Conservation (phyloP, 2,888 invertebrate species). For the Papilio elwesi region DNA sequence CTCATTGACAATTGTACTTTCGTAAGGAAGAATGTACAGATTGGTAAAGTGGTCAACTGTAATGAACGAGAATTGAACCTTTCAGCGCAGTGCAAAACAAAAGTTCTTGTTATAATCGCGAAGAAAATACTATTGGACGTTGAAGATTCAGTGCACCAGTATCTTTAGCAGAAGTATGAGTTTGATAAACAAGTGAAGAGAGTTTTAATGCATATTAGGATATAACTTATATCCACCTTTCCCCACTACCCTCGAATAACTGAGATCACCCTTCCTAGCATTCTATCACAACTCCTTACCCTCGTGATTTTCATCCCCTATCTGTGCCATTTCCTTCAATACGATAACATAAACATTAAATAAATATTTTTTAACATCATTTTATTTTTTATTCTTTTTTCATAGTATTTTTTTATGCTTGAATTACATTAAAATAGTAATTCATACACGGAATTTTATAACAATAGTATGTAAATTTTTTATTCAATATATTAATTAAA, state of each 20-base stretch:
- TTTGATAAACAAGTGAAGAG: too few species aligned
- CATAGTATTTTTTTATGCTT: too few species aligned
- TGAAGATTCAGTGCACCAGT: too few species aligned
- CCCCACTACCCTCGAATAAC: neutral
- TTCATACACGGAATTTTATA: too few species aligned
- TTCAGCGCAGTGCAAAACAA: neutral
- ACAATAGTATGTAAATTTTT: too few species aligned
- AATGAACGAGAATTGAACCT: neutral
- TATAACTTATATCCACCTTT: neutral
- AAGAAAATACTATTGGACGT: too few species aligned
- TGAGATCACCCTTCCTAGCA: neutral
- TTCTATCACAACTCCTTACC: too few species aligned
- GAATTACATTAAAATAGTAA: too few species aligned
- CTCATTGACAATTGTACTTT: neutral
- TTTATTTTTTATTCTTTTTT: neutral
- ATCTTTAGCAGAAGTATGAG: too few species aligned
- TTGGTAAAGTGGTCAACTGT: neutral
- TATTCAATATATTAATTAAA: too few species aligned
- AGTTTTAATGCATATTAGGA: too few species aligned
- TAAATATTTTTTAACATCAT: neutral
- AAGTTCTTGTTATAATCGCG: neutral
- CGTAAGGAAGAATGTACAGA: neutral
- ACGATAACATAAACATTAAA: neutral
- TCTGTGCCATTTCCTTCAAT: slow-evolving; percentile 19
- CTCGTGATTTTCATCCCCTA: neutral